Evolutionary conservation across 2,888 invertebrate genomes (phyloP).

Genomic region (Tubulanus polymorphus): DNA sequence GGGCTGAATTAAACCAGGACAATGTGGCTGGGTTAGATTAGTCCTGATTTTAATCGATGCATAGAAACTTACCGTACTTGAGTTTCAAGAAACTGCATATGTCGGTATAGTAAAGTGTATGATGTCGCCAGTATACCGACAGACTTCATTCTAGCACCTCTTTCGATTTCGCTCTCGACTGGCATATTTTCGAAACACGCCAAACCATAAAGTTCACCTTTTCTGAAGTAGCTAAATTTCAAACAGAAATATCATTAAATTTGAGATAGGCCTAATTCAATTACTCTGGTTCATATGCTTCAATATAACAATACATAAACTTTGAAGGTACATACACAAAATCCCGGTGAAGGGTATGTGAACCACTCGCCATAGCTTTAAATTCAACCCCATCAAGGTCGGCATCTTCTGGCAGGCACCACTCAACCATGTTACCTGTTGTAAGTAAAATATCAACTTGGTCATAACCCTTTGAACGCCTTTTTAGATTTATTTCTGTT

Average conservation of each 20-base stretch:
- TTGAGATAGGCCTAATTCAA: neutral
- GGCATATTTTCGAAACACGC: slow-evolving; percentile 55
- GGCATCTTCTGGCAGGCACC: slow-evolving; percentile 52
- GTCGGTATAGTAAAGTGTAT: slow-evolving; percentile 50
- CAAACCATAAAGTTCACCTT: slow-evolving; percentile 50
- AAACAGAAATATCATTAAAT: slow-evolving; percentile 1
- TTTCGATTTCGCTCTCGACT: slow-evolving; percentile 51
- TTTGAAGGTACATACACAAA: slow-evolving; percentile 50
- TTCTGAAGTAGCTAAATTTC: slow-evolving; percentile 50
- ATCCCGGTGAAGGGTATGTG: slow-evolving; percentile 51
- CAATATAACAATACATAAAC: neutral
- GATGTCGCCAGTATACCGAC: slow-evolving; percentile 53
- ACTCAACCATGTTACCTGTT: slow-evolving; percentile 54
- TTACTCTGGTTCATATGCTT: neutral
- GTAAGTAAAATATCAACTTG: slow-evolving; percentile 12
- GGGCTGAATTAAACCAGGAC: too few species aligned
- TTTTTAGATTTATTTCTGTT: too few species aligned
- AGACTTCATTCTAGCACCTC: slow-evolving; percentile 55
- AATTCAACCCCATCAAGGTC: slow-evolving; percentile 55
- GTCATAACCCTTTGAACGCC: too few species aligned
- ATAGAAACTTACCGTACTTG: slow-evolving; percentile 48
- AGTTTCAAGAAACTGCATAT: slow-evolving; percentile 51
- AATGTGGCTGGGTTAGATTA: too few species aligned
- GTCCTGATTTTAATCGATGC: neutral
- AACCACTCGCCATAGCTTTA: slow-evolving; percentile 55